Evolutionary conservation across 2,113 vertebrate species (phyloP).

Genomic region (Tenrec ecaudatus): DNA sequence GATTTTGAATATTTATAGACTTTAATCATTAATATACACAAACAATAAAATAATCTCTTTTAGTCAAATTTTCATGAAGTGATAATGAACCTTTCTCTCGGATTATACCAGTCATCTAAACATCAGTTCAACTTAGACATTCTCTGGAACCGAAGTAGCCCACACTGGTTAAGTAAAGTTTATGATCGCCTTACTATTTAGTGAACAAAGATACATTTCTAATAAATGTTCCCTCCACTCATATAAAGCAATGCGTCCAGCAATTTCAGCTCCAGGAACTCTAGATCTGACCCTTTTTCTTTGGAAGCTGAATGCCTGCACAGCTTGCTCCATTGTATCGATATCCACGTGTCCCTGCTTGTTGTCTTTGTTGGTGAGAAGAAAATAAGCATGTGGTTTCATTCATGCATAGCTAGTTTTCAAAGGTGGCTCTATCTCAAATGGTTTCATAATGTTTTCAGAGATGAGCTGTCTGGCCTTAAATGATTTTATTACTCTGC

Average conservation of each 20-base stretch:
- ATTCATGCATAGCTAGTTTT: neutral
- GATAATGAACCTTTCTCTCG: neutral
- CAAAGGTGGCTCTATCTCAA: neutral
- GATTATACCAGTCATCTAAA: neutral
- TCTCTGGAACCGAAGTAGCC: neutral
- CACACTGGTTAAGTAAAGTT: neutral
- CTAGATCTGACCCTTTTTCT: neutral
- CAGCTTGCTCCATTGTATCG: neutral
- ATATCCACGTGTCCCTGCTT: neutral
- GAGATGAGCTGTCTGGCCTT: neutral
- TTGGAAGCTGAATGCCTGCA: neutral
- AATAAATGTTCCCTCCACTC: neutral
- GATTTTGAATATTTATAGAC: neutral
- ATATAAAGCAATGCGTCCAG: neutral
- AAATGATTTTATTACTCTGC: neutral
- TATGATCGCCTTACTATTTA: neutral
- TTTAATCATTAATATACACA: neutral
- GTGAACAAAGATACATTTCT: neutral
- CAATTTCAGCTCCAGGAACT: neutral
- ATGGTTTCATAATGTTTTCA: neutral
- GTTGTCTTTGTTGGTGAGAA: neutral
- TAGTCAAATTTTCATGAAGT: neutral
- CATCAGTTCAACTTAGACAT: neutral
- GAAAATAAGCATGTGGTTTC: neutral
- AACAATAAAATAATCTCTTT: neutral